Evolutionary conservation across 2,113 vertebrate genomes (phyloP).

Genomic region (Mola mola): DNA sequence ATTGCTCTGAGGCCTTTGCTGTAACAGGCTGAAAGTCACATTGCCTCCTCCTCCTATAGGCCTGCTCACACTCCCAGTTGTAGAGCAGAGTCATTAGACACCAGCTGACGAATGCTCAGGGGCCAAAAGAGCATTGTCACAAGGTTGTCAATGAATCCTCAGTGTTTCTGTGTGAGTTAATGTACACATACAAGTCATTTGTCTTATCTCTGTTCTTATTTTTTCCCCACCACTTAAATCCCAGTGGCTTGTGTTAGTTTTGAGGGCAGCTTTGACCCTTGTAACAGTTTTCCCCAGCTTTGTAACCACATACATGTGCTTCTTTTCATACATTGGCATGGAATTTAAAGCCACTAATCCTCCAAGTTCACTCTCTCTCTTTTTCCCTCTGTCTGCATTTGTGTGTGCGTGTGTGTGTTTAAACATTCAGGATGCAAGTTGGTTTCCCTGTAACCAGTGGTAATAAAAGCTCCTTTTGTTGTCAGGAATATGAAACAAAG

Average conservation of each 20-base stretch:
- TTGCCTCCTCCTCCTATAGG: slow-evolving; percentile 21
- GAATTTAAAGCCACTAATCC: slow-evolving; percentile 2
- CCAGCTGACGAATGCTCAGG: slow-evolving; percentile 35
- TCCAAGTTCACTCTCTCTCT: not conserved
- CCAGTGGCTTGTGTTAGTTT: not conserved
- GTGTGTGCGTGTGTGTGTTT: not conserved
- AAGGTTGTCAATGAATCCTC: not conserved
- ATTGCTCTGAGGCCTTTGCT: slow-evolving; percentile 24
- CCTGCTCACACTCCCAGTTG: not conserved
- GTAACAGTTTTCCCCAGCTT: not conserved
- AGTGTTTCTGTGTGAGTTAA: not conserved
- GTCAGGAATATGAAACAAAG: slow-evolving; percentile 96
- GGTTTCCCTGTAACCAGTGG: not conserved
- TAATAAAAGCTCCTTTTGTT: not conserved
- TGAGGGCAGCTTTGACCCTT: not conserved
- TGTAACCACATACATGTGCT: not conserved
- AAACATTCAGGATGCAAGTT: too few species aligned
- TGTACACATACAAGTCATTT: not conserved
- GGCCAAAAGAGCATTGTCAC: slow-evolving; percentile 27
- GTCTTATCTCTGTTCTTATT: too few species aligned
- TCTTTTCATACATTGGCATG: not conserved
- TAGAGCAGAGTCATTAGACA: slow-evolving; percentile 40
- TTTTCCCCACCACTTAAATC: too few species aligned
- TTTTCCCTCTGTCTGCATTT: not conserved
- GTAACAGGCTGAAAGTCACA: slow-evolving; percentile 30